Conservation (phyloP, 2,113 vertebrate genomes). For the Axis porcinus region DNA sequence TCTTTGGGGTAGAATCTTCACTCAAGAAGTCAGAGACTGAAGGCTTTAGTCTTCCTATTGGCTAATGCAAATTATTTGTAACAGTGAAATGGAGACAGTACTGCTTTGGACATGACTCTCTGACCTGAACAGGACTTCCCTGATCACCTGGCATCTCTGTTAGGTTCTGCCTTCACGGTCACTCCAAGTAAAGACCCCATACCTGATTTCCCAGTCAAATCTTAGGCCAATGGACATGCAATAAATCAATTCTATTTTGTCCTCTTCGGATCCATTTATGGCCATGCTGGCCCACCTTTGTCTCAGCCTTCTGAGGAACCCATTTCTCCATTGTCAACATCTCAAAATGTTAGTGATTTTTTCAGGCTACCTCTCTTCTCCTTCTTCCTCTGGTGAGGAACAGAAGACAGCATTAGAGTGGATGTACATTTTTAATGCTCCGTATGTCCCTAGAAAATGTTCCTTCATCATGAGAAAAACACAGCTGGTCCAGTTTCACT, state of each 20-base stretch:
- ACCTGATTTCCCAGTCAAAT: neutral
- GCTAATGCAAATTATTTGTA: neutral
- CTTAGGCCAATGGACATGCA: neutral
- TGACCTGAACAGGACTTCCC: neutral
- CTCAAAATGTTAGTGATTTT: neutral
- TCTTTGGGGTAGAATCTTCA: neutral
- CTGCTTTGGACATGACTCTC: neutral
- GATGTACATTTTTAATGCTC: neutral
- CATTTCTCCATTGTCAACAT: neutral
- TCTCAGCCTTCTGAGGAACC: neutral
- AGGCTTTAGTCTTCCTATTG: neutral
- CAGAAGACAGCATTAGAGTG: neutral
- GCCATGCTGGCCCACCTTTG: neutral
- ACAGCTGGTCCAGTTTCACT: neutral
- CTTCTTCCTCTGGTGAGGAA: neutral
- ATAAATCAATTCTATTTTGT: neutral
- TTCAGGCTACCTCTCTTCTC: neutral
- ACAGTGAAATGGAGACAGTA: neutral
- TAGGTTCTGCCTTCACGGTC: neutral
- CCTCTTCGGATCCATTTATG: fast-evolving
- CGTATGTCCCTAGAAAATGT: neutral
- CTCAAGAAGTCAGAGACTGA: neutral
- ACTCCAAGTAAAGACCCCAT: neutral
- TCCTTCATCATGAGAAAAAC: neutral
- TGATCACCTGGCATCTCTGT: neutral